Evolutionary conservation across 1,140 invertebrate species (phyloP), one percentile per base, ranked within the genome.

Genomic region (Episyrphus balteatus): DNA sequence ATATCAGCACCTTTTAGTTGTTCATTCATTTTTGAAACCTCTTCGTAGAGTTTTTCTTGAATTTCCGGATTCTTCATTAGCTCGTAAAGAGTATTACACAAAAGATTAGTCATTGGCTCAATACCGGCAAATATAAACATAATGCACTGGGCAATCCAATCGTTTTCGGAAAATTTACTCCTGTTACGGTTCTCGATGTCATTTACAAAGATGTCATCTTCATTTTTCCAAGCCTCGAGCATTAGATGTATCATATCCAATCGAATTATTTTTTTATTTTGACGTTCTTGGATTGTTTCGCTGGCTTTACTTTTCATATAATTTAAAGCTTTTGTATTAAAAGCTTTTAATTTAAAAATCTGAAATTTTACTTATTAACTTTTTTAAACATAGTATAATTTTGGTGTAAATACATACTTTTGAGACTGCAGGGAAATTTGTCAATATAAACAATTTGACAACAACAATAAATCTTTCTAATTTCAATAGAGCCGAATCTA

Each of bases 91-190:
- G 61, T 49, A 46, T 71, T 73, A 15, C 67, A 59, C 39, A 82
- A 58, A 0, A 71, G 51, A 11, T 63, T 69, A 2, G 76, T 70
- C 2, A 73, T 71, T 0, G 79, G 79, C 34, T 80, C 78, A 48
- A 75, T 80, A 31, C 79, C 78, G 40, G 76, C 78, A 13, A 79
- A 42, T 49, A 76, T 73, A 52, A 78, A 77, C 11, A 75, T 43
- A 13, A 74, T 55, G 21, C 71, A 69, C 59, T 77, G 73, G 5
- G 73, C 70, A 10, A 78, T 60, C 2, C 86, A 68, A 54, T 81
- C 74, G 17, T 77, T 71, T 12, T 76, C 75, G 0, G 68, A 66
- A 42, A 77, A 72, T 32, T 50, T 40, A n/a, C n/a, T n/a, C n/a
- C n/a, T 12, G 13, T 3, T 43, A 49, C 1, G 36, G 14, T 13